Base-by-base conservation (phyloP, 2,888 invertebrate genomes). In the Argyresthia albistria region DNA sequence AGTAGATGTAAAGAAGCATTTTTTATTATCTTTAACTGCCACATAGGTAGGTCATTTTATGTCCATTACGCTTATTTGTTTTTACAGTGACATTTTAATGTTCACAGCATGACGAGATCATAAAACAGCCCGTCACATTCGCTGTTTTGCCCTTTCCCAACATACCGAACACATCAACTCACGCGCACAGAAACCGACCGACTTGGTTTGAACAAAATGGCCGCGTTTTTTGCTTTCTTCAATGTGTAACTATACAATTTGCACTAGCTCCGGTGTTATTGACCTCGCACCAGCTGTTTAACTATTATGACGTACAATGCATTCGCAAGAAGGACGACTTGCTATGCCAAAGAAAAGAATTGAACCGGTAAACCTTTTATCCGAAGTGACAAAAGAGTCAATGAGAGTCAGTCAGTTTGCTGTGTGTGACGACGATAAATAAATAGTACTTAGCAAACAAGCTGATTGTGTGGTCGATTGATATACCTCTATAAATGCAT, bases 211-310 rank as follows among this genome's bases (percentile, higher is more conserved):
- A 48, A 54, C 69, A 73, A 71, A 72, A 74, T 72, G 69, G 64
- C 67, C 69, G 66, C 50, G 50, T 76, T 82, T 77, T 82, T 81
- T 79, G 74, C 77, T 72, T 72, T 73, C 70, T 67, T 63, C 70
- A 65, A 76, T 75, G 76, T 83, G 76, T 82, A 73, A 74, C 74
- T 76, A 71, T 77, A 80, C 79, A 86, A 81, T 86, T 86, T 80
- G 84, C 86, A 80, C 79, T 77, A 79, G 73, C 70, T 39, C 50
- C 59, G 66, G 70, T 70, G 83, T 82, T 86, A 65, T 70, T 78
- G 83, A 84, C 81, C 86, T 76, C 70, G 69, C 66, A 70, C 75
- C 86, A 86, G 84, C 84, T 87, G 86, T 81, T 83, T 73, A 69
- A 67, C 76, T 80, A 83, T 80, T 80, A 76, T 76, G 63, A 70